These are phyloP conservation scores for Amaurobius ferox DNA, from an alignment of 2,888 invertebrate genomes.

Conservation along the genomic window DNA sequence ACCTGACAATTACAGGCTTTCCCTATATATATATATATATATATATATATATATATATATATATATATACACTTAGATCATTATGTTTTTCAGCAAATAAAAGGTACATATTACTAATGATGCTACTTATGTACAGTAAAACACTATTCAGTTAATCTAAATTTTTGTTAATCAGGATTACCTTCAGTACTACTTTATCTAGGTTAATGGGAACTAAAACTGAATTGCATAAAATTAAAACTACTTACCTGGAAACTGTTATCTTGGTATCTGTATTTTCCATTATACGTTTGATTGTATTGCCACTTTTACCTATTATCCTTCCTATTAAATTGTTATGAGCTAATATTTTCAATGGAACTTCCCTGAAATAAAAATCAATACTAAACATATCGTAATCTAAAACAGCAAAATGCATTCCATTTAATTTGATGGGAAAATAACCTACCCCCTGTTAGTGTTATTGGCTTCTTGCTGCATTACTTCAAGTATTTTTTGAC, in stretches of 20 bases:
- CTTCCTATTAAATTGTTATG: slow-evolving; percentile 98
- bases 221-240: too few relatives aligned
- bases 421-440: background rate
- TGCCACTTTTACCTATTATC: slow-evolving; percentile 97
- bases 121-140: too few relatives aligned
- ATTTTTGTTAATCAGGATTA: too few relatives aligned
- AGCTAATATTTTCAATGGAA: slow-evolving; percentile 95
- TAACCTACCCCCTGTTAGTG: slow-evolving; percentile 79
- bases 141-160: too few relatives aligned
- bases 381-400: background rate
- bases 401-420: background rate
- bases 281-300: slow-evolving; percentile 98
- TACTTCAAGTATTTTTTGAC: slow-evolving; percentile 96
- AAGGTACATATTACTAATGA: too few relatives aligned
- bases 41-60: too few relatives aligned
- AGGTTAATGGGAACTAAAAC: too few relatives aligned
- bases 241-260: slow-evolving; percentile 87
- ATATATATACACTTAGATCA: too few relatives aligned
- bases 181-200: too few relatives aligned
- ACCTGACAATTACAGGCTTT: too few relatives aligned
- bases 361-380: slow-evolving; percentile 77
- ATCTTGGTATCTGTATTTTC: slow-evolving; percentile 96
- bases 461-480: slow-evolving; percentile 97
- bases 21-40: too few relatives aligned
- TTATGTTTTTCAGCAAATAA: too few relatives aligned